Percentiles rank a stretch among this genome's conserved stretches.
These are phyloP conservation scores for Lasioglossum oenotherae DNA, from an alignment of 2,888 invertebrate genomes.

Conservation along the genomic window DNA sequence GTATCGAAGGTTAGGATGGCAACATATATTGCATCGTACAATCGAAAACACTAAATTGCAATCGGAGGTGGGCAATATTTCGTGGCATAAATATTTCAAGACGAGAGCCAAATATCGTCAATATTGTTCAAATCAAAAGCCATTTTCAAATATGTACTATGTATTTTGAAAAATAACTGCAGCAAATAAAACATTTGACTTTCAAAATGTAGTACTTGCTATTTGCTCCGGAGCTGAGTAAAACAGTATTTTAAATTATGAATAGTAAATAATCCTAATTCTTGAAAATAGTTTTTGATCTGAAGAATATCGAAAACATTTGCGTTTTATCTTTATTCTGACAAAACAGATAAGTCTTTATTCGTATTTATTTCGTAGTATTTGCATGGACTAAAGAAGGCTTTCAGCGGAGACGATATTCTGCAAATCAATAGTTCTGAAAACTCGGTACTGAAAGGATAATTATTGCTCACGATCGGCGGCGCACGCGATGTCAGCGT, in stretches of 20 bases:
- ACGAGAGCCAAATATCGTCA: background rate
- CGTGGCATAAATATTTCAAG: background rate
- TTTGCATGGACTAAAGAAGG: slow-evolving; percentile 41
- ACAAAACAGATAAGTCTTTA: too few relatives aligned
- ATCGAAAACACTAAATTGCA: slow-evolving; percentile 6
- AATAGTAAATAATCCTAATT: too few relatives aligned
- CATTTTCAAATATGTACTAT: too few relatives aligned
- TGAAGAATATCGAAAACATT: too few relatives aligned
- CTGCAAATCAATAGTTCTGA: slow-evolving; percentile 42
- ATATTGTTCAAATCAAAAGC: background rate
- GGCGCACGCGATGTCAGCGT: slow-evolving; percentile 48
- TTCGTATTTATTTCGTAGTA: background rate
- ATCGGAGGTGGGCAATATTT: background rate
- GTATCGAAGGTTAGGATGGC: slow-evolving; percentile 12
- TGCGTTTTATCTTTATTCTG: too few relatives aligned
- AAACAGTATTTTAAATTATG: too few relatives aligned
- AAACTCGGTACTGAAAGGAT: slow-evolving; percentile 39
- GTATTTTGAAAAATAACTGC: background rate
- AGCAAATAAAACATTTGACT: background rate
- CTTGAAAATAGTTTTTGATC: too few relatives aligned
- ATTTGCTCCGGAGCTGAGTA: too few relatives aligned
- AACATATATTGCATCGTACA: background rate
- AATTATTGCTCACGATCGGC: slow-evolving; percentile 38
- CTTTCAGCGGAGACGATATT: slow-evolving; percentile 22
- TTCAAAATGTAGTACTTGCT: too few relatives aligned